Evolutionary conservation across 2,113 vertebrate genomes (phyloP), one percentile per base, ranked within the genome.

Genomic region (Damaliscus lunatus): DNA sequence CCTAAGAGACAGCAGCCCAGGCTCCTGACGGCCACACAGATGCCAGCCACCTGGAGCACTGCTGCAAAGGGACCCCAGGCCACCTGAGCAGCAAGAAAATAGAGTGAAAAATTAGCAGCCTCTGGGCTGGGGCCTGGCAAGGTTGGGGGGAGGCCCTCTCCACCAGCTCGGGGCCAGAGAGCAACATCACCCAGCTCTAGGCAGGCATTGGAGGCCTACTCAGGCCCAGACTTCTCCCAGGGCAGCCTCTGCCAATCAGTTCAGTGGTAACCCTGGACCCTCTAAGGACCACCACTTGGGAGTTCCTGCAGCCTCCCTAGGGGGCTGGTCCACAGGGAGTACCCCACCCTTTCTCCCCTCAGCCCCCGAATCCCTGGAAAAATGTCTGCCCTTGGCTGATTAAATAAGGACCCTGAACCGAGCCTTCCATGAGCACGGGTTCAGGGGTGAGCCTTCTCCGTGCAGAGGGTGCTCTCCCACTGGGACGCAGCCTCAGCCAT

Each of bases 291-390:
- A 31, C 7, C 40, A 62, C 52, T 23, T 5, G 3, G 12, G 29
- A n/a, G 2, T 43, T n/a, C 33, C 80, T 36, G 33, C 33, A 82
- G 80, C 50, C 19, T 13, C 31, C 33, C 50, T 33, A 29, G 31
- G 48, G 80, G 31, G 10, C 31, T 82, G 50, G 50, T 82, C 50
- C 46, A 53, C 19, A 4, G 5, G 50, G 0, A 5, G 33, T 19
- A 43, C 9, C 2, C 6, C 19, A 14, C 21, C 9, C 21, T 19
- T 15, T 31, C 31, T 8, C 50, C 9, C 74, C 48, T 33, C 3
- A 0, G 33, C 27, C 15, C 9, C 52, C 2, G 9, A 5, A 7
- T 3, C 5, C 33, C 53, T 60, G 9, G 40, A 5, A 36, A 90
- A 50, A 13, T 19, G 11, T 29, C n/a, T 74, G 33, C 12, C 43